Conservation (phyloP, 2,888 invertebrate genomes). For the Parnassius apollo region DNA sequence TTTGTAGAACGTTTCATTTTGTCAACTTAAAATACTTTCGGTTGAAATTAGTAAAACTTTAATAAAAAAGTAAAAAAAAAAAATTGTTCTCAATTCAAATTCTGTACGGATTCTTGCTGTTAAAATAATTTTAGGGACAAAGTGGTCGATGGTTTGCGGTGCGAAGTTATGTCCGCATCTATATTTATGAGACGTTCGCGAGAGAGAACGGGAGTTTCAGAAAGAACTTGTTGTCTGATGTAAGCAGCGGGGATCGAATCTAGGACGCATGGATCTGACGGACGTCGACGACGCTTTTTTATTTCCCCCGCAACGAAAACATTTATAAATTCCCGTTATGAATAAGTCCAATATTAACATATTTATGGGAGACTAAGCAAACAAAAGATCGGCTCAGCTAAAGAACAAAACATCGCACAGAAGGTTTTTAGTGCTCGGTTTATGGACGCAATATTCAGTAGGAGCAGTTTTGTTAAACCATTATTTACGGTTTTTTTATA, state of each 20-base stretch:
- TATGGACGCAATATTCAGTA: slow-evolving; percentile 77
- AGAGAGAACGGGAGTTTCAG: slow-evolving; percentile 5
- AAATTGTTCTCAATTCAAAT: background rate
- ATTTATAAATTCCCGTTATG: slow-evolving; percentile 72
- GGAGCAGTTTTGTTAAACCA: slow-evolving; percentile 72
- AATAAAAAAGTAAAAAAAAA: background rate
- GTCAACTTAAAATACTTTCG: too few relatives aligned
- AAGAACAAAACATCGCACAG: slow-evolving; percentile 67
- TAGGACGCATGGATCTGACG: slow-evolving; percentile 7
- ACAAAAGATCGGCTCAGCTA: slow-evolving; percentile 58
- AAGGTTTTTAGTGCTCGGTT: slow-evolving; percentile 72
- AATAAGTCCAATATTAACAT: slow-evolving; percentile 74
- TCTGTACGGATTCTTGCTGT: too few relatives aligned
- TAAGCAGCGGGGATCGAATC: slow-evolving; percentile 24
- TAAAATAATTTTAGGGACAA: background rate
- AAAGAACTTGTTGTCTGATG: slow-evolving; percentile 14
- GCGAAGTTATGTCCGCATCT: slow-evolving; percentile 12
- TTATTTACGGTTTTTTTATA: slow-evolving; percentile 77
- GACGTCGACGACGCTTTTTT: slow-evolving; percentile 23
- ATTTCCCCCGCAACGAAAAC: slow-evolving; percentile 42
- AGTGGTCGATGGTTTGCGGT: slow-evolving; percentile 4
- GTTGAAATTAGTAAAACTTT: too few relatives aligned
- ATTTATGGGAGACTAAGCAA: slow-evolving; percentile 58
- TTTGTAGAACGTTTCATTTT: too few relatives aligned
- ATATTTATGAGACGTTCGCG: slow-evolving; percentile 18